Base-by-base conservation (phyloP, 2,113 vertebrate genomes). In the Urocynchramus pylzowi region DNA sequence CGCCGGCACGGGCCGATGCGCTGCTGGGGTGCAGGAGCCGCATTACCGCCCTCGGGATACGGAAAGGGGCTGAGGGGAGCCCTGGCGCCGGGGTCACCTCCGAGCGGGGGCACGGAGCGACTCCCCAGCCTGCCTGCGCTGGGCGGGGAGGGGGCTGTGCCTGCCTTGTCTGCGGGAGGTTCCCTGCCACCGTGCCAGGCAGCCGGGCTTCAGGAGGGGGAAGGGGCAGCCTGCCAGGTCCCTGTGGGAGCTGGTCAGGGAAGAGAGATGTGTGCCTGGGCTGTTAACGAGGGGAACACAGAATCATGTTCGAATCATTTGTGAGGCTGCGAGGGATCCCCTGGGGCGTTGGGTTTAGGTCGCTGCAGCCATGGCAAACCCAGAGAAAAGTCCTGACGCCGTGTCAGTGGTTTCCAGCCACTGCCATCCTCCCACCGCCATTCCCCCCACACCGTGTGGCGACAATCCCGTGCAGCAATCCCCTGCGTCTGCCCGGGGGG, bases 381-480 rank as follows among this genome's bases (percentile, higher is more conserved):
- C 84, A 1, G 3, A 22, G 59, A 5, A n/a, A 20, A 76, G 44
- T 28, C 45, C 54, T 27, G 4, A 53, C 5, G 5, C 26, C 19
- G 18, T 44, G 37, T 70, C 74, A 11, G 45, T 41, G 24, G 19
- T 5, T 28, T 49, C 39, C 11, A 13, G 2, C 12, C 31, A 6
- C 9, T 2, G 30, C 60, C 61, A 7, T 65, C 8, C 8, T 21
- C 6, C 14, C 33, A 6, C 7, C 6, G 26, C 49, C 63, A 5
- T 68, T 24, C 7, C 30, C 35, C 26, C 8, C 50, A 53, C 50
- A 16, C 33, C 3, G 0, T 6, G 56, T 44, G 52, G 28, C 10
- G 18, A 1, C 30, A 18, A 41, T n/a, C n/a, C n/a, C n/a, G n/a
- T 22, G 37, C 22, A 2, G 27, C n/a, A 2, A 1, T 26, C 9